These are phyloP conservation scores for Lutjanus erythropterus DNA, from an alignment of 2,113 vertebrate species.

Conservation along the genomic window DNA sequence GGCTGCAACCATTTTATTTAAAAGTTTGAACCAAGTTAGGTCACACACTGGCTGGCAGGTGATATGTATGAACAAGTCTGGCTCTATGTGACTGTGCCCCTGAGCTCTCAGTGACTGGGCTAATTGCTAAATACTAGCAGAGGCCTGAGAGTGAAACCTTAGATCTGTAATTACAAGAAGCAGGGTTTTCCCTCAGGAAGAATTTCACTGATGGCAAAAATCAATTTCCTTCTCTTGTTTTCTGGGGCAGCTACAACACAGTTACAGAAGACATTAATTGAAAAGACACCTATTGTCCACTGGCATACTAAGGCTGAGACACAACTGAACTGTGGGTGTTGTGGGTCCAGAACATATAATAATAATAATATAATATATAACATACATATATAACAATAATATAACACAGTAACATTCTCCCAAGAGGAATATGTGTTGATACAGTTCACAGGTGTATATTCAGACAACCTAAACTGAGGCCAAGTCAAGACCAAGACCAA, in stretches of 20 bases:
- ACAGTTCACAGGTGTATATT: too few species aligned
- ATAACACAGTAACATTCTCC: background rate
- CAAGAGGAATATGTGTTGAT: background rate
- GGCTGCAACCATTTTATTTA: background rate
- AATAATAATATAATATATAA: too few species aligned
- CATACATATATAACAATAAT: too few species aligned
- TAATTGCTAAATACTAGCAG: conserved; percentile 71
- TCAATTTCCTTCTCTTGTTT: conserved; percentile 69
- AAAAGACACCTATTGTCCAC: conserved; percentile 23
- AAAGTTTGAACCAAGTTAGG: background rate
- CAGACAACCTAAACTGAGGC: too few species aligned
- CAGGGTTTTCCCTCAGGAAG: conserved; percentile 60
- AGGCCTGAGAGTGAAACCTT: conserved; percentile 59
- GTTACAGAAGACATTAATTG: conserved; percentile 48
- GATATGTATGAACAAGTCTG: conserved; percentile 19
- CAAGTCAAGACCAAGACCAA: too few species aligned
- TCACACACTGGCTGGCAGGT: conserved; percentile 19
- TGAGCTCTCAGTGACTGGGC: conserved; percentile 50
- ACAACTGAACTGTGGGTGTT: background rate
- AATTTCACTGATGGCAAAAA: conserved; percentile 72
- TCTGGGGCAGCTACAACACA: conserved; percentile 46
- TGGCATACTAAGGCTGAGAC: background rate
- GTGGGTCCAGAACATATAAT: background rate
- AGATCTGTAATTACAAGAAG: conserved; percentile 78
- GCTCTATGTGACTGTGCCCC: conserved; percentile 13